These are phyloP conservation scores for Sinhomidia bicolor DNA, from an alignment of 2,888 invertebrate genomes.

Conservation along the genomic window DNA sequence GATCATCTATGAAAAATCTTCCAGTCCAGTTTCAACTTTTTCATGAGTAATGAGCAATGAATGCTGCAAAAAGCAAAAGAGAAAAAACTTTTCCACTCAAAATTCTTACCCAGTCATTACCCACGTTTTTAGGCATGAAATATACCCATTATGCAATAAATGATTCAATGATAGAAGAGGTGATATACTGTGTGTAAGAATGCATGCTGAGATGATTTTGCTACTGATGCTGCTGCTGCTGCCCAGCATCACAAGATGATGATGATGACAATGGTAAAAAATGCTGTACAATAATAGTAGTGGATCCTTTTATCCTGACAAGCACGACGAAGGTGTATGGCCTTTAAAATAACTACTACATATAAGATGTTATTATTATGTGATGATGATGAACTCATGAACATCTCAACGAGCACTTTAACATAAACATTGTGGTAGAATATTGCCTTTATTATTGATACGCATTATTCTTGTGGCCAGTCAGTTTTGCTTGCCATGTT, in stretches of 20 bases:
- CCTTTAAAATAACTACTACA: constrained; percentile 63
- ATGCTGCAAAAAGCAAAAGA: neutral
- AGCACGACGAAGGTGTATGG: constrained; percentile 56
- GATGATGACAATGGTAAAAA: constrained; percentile 56
- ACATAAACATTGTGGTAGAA: constrained; percentile 8
- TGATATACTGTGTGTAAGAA: constrained; percentile 48
- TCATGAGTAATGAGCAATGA: neutral
- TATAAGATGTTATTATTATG: constrained; percentile 41
- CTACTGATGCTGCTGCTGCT: constrained; percentile 38
- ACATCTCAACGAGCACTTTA: constrained; percentile 49
- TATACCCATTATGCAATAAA: neutral
- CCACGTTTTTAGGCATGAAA: neutral
- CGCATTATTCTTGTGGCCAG: neutral
- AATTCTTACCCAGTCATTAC: neutral
- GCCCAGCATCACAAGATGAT: neutral
- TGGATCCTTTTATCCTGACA: constrained; percentile 5
- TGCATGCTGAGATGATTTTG: constrained; percentile 45
- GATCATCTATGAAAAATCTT: constrained; percentile 8
- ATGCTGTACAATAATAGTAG: constrained; percentile 45
- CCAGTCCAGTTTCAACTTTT: neutral
- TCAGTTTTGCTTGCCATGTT: neutral
- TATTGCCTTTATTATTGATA: neutral
- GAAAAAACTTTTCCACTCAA: no score
- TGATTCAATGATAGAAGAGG: constrained; percentile 16
- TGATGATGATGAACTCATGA: constrained; percentile 69